Base-by-base conservation (phyloP, 1,140 invertebrate genomes). In the Psilanteris sp. region DNA sequence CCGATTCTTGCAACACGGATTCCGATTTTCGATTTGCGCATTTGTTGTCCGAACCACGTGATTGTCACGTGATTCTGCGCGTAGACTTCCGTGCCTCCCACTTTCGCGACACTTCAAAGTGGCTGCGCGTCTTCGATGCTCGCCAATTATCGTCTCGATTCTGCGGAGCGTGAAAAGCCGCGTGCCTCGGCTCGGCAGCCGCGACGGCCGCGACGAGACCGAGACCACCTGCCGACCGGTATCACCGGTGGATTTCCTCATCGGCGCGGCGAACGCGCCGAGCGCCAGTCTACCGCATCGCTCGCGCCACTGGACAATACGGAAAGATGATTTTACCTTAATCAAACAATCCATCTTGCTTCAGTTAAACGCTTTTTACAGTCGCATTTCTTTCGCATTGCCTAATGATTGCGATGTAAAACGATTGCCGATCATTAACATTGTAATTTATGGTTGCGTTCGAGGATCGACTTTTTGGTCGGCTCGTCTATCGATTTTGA, bases 91-190 rank as follows among this genome's bases (percentile, higher is more conserved):
- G 24, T 37, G 16, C 31, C 52, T 70, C 39, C 72, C 41, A 43
- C 57, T 44, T 52, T 44, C 18, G 66, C 52, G 59, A 77, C 66
- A 77, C 50, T 77, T 66, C 36, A 50, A 74, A 74, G 61, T 67
- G 27, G 46, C 24, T 36, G 73, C 66, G 57, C 66, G 59, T 70
- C 66, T 77, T 54, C 44, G 37, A 66, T 55, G 55, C 43, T 61
- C 59, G 44, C 52, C 73, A 77, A 71, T 77, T 71, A 77, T 70
- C 73, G 73, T 77, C 62, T 77, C 66, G 66, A 77, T 77, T 59
- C 73, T 61, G 29, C 59, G 37, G 52, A 70, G 64, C 74, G 67
- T 77, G 67, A 71, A 77, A 72, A 72, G 67, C 61, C 61, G 67
- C 74, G 74, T 71, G 64, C 66, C 50, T 36, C 37, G 50, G 11